Conservation (phyloP, 2,797 vertebrate genomes). For the Knipowitschia caucasica region DNA sequence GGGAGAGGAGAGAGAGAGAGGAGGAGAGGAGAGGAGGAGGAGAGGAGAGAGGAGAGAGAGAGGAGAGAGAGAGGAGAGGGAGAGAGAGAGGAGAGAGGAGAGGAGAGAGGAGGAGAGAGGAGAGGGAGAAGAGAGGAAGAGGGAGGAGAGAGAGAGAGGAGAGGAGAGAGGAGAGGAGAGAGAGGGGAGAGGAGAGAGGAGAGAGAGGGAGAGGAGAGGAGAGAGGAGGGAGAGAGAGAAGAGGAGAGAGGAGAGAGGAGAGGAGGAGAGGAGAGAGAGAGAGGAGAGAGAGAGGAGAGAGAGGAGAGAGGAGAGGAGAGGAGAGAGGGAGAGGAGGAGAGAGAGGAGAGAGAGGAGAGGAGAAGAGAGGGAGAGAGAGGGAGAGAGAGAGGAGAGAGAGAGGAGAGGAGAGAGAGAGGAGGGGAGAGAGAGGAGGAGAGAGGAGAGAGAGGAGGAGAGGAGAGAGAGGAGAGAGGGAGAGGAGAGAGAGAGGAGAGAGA, state of each 20-base stretch:
- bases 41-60: background rate
- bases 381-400: background rate
- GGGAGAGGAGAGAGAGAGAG: background rate
- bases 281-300: too few relatives aligned
- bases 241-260: too few relatives aligned
- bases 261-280: too few relatives aligned
- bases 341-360: too few relatives aligned
- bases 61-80: too few relatives aligned
- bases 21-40: background rate
- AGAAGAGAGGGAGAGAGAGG: too few relatives aligned
- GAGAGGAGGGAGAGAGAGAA: background rate
- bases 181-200: background rate
- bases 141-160: background rate
- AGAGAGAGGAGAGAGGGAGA: background rate
- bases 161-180: background rate
- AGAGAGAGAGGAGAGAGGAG: too few relatives aligned
- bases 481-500: too few relatives aligned
- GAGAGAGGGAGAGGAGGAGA: too few relatives aligned
- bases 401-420: background rate
- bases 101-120: background rate
- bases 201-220: background rate
- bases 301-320: too few relatives aligned
- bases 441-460: too few relatives aligned
- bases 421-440: background rate
- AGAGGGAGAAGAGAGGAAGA: background rate